phyloP scores from a whole-genome alignment of 2,888 invertebrate species.

The Epinotia brunnichana region DNA sequence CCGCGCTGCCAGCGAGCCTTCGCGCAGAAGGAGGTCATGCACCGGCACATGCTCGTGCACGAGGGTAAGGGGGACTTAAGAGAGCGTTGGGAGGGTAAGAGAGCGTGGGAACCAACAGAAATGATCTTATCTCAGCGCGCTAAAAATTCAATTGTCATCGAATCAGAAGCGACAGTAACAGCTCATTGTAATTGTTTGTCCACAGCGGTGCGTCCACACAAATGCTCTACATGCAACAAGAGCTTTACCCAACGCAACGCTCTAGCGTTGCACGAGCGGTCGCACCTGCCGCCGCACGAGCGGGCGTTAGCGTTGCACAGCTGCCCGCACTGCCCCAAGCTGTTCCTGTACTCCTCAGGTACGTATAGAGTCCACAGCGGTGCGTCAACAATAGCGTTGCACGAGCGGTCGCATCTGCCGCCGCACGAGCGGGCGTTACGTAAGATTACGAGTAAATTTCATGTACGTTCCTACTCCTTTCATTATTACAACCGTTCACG shows the following conservation, averaged over 20 bases:
- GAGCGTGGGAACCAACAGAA: no score
- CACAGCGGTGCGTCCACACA: slow-evolving; percentile 85
- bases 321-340: slow-evolving; percentile 72
- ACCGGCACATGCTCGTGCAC: slow-evolving; percentile 83
- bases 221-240: slow-evolving; percentile 86
- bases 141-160: no score
- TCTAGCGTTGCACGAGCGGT: slow-evolving; percentile 85
- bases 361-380: not conserved
- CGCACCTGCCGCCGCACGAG: slow-evolving; percentile 75
- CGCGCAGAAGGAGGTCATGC: slow-evolving; percentile 88
- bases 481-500: no score
- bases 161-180: not conserved
- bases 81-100: no score
- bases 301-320: slow-evolving; percentile 85
- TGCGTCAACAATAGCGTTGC: slow-evolving; percentile 73
- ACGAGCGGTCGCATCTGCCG: slow-evolving; percentile 83
- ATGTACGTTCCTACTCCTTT: no score
- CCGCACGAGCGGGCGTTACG: slow-evolving; percentile 75
- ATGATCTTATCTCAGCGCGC: no score
- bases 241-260: slow-evolving; percentile 89
- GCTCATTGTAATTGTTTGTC: not conserved
- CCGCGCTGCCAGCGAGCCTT: slow-evolving; percentile 75
- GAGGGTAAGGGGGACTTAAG: slow-evolving; percentile 54
- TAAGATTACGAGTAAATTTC: no score
- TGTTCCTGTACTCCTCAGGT: slow-evolving; percentile 37